Percentiles rank a stretch among this genome's conserved stretches.
Conservation (phyloP, 2,113 vertebrate species). For the Eurystomus gularis region DNA sequence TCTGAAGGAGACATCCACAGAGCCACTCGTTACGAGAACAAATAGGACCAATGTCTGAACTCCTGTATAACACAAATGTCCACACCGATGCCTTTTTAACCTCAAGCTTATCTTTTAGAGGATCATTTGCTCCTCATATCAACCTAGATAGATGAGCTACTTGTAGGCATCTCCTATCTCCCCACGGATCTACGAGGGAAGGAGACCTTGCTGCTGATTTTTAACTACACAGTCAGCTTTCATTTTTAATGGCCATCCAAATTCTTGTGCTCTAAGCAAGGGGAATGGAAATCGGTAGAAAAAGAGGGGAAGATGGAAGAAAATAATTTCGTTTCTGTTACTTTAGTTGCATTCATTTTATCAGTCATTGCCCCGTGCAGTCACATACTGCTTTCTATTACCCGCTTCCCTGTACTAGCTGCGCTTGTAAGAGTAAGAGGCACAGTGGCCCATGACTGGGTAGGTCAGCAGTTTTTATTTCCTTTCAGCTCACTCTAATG, state of each 20-base stretch:
- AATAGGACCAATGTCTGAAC: neutral
- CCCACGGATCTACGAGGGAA: neutral
- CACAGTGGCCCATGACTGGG: slow-evolving; percentile 70
- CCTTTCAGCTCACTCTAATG: slow-evolving; percentile 79
- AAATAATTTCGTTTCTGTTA: slow-evolving; percentile 17
- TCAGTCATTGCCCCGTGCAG: neutral
- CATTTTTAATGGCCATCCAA: neutral
- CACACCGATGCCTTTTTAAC: neutral
- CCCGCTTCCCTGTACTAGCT: slow-evolving; percentile 34
- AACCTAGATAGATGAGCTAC: neutral
- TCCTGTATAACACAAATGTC: neutral
- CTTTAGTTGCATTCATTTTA: slow-evolving; percentile 47
- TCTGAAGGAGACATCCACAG: neutral
- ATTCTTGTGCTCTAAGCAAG: neutral
- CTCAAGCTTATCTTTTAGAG: neutral
- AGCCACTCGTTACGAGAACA: neutral
- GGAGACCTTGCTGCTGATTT: neutral
- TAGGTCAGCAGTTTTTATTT: slow-evolving; percentile 86
- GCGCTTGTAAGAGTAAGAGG: slow-evolving; percentile 59
- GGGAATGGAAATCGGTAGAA: neutral
- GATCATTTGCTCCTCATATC: neutral
- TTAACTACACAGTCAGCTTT: neutral
- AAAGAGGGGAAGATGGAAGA: neutral
- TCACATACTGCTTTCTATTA: slow-evolving; percentile 43
- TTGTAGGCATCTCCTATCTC: neutral